A percentile compares a stretch with the other conserved stretches of the same genome.
Evolutionary conservation across 2,797 vertebrate genomes (phyloP).

Genomic region (Pogonophryne albipinna): DNA sequence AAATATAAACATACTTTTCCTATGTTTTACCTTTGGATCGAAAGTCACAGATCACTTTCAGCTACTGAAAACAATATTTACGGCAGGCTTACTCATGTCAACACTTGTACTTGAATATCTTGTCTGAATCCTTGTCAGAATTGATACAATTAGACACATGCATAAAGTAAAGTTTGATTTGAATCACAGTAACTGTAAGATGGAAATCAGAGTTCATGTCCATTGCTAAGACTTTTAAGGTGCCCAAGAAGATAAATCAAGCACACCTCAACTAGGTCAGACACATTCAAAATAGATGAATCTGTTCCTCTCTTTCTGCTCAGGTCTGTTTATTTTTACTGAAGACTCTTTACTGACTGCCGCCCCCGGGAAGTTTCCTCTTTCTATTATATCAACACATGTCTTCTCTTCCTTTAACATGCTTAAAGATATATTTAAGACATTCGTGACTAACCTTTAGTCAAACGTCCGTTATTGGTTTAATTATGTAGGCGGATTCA

Average conservation of each 20-base stretch:
- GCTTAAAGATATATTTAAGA: background rate
- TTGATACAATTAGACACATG: background rate
- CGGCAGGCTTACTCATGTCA: background rate
- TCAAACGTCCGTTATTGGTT: background rate
- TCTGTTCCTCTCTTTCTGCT: conserved; percentile 53
- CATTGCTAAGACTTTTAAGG: conserved; percentile 55
- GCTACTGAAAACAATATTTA: background rate
- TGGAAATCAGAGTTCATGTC: conserved; percentile 25
- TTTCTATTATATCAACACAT: background rate
- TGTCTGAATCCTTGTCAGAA: background rate
- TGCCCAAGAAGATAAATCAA: conserved; percentile 72
- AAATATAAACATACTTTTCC: background rate
- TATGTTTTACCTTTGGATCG: background rate
- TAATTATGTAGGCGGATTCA: background rate
- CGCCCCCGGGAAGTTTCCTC: background rate
- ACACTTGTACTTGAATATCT: background rate
- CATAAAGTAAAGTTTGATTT: conserved; percentile 5
- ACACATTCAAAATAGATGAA: conserved; percentile 76
- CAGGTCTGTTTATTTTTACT: conserved; percentile 46
- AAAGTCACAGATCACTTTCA: too few relatives aligned
- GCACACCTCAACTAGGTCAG: conserved; percentile 73
- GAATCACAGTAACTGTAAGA: conserved; percentile 4
- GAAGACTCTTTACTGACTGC: conserved; percentile 35
- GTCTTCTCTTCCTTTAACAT: background rate
- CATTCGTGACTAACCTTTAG: background rate